These are phyloP conservation scores for Tanypteryx hageni DNA, from an alignment of 2,888 invertebrate genomes.

Conservation along the genomic window DNA sequence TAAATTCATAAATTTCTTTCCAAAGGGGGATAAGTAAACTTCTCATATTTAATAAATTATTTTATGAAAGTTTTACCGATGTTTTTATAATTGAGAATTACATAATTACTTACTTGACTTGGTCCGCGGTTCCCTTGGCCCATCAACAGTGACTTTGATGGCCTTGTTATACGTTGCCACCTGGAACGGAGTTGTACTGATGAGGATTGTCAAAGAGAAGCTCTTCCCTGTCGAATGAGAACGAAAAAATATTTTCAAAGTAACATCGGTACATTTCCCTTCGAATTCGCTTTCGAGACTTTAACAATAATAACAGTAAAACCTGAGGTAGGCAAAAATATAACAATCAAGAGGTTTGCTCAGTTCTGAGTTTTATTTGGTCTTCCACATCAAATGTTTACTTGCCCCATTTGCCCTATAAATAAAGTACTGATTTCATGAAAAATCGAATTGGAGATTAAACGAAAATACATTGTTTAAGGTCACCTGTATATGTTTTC, in stretches of 20 bases:
- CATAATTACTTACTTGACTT: constrained; percentile 74
- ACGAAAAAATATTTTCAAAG: background rate
- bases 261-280: no score
- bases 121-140: constrained; percentile 79
- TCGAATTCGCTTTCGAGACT: background rate
- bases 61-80: background rate
- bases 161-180: constrained; percentile 80
- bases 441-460: no score
- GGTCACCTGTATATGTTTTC: no score
- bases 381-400: no score
- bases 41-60: no score
- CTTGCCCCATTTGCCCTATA: no score
- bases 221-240: constrained; percentile 77
- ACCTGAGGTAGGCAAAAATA: background rate
- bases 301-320: background rate
- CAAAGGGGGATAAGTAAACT: no score
- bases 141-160: constrained; percentile 82
- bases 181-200: constrained; percentile 78
- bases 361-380: no score
- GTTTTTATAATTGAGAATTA: background rate
- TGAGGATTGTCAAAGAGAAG: constrained; percentile 79
- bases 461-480: no score
- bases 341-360: no score
- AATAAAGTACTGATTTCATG: no score
- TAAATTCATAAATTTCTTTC: no score